A percentile compares a stretch with the other conserved stretches of the same genome.
phyloP scores from a whole-genome alignment of 2,888 invertebrate genomes.

The Catocala nupta region DNA sequence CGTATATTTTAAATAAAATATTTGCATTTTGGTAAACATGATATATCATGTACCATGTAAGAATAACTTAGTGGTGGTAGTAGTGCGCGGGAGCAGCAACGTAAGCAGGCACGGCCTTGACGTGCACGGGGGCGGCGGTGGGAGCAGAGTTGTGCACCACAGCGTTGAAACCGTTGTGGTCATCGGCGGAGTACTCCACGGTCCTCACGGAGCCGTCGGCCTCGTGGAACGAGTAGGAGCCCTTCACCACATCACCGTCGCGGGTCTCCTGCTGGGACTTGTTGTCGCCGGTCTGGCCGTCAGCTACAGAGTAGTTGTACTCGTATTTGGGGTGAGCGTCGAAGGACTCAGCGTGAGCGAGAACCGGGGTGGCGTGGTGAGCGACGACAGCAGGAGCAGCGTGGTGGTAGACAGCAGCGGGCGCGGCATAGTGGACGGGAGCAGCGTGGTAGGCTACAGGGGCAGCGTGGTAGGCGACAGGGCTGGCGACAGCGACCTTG shows the following conservation, averaged over 20 bases:
- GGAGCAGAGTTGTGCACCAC: conserved; percentile 68
- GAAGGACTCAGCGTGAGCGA: conserved; percentile 46
- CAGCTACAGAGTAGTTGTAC: conserved; percentile 83
- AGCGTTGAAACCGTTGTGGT: conserved; percentile 78
- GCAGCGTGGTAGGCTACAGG: conserved; percentile 48
- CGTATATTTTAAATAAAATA: conserved; percentile 31
- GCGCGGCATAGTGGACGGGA: conserved; percentile 63
- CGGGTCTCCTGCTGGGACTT: conserved; percentile 80
- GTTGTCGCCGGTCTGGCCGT: conserved; percentile 83
- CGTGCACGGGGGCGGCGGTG: conserved; percentile 50
- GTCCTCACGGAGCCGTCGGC: conserved; percentile 81
- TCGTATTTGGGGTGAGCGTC: conserved; percentile 74
- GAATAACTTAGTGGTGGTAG: conserved; percentile 21
- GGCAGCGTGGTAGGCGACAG: conserved; percentile 44
- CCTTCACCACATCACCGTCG: conserved; percentile 82
- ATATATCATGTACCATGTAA: conserved; percentile 2
- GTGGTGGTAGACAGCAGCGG: conserved; percentile 69
- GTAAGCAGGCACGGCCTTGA: conserved; percentile 46
- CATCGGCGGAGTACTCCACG: conserved; percentile 81
- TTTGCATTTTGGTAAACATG: conserved; percentile 1
- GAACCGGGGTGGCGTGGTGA: conserved; percentile 47
- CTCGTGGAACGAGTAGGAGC: conserved; percentile 80
- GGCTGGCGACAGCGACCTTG: conserved; percentile 43
- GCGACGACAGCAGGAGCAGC: conserved; percentile 53
- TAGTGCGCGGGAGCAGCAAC: conserved; percentile 51